Base-by-base conservation (phyloP, 2,113 vertebrate species). In the Turnix velox region DNA sequence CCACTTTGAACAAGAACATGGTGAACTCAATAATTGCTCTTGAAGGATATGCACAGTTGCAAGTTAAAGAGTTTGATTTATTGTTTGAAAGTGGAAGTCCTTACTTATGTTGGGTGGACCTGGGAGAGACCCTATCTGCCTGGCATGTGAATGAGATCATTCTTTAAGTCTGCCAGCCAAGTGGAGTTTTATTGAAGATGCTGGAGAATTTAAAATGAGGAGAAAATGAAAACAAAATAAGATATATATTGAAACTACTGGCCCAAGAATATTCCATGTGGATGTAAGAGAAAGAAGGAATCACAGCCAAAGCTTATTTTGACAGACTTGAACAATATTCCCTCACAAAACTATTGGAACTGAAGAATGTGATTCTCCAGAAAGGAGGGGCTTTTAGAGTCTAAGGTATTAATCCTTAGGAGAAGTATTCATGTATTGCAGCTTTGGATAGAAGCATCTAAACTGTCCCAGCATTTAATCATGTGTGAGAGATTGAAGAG, bases 201-300 rank as follows among this genome's bases (percentile, higher is more conserved):
- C 25, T 42, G 42, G 37, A 91, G 82, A 92, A 65, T 75, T 88
- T 87, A 71, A 94, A 82, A 87, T 84, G 1, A 90, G 33, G 46
- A 75, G 31, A 78, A 87, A 88, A 88, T 33, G 5, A 87, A 87
- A 93, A 90, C 79, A 93, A 93, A 84, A 86, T 93, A 68, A 95
- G 88, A 92, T 57, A 81, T 61, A 78, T 78, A 87, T 76, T 75
- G 55, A 67, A 95, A 75, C 9, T 87, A 42, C 52, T 35, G 66
- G 43, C 23, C 49, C 73, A 81, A 84, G 11, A 87, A 61, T 61
- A 74, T 68, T 85, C 33, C 54, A 82, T 0, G 1, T 14, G 33
- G 37, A 77, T 27, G 10, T 20, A 80, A 48, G 22, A 84, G 14
- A 78, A 94, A 86, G 52, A 90, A 83, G 39, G 28, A 88, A 78